Conservation (phyloP, 2,888 invertebrate species). For the Sphecodes monilicornis region DNA sequence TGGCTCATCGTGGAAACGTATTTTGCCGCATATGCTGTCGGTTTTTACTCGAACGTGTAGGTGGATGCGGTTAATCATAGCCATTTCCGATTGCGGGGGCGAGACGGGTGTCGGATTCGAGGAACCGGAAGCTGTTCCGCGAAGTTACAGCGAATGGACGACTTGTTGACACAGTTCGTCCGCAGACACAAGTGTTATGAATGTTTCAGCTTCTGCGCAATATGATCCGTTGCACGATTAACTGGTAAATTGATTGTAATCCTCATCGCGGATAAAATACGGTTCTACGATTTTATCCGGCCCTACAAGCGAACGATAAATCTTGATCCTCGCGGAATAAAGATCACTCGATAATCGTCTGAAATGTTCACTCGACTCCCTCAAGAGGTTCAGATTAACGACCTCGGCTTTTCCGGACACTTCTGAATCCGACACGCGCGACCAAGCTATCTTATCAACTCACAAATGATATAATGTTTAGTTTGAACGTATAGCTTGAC, state of each 20-base stretch:
- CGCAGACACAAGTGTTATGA: not conserved
- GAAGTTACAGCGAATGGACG: not conserved
- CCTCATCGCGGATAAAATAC: not conserved
- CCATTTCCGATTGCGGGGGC: not conserved
- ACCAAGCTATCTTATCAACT: conserved; percentile 26
- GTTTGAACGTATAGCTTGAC: not conserved
- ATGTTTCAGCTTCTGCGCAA: not conserved
- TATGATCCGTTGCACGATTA: not conserved
- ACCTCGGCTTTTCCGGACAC: not conserved
- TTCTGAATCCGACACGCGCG: not conserved
- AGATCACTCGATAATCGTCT: not conserved
- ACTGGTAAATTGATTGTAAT: not conserved
- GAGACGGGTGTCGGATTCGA: not conserved
- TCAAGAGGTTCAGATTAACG: conserved; percentile 9
- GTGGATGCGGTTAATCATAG: not conserved
- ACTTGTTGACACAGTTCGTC: not conserved
- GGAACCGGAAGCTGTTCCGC: not conserved
- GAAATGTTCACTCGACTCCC: not conserved
- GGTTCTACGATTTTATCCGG: not conserved
- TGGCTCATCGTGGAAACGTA: conserved; percentile 25
- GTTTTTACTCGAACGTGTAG: not conserved
- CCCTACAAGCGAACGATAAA: not conserved
- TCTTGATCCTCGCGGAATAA: not conserved
- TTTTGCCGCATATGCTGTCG: conserved; percentile 29
- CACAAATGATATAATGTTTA: not conserved